phyloP scores from a whole-genome alignment of 1,140 invertebrate species.

The Formica selysi region DNA sequence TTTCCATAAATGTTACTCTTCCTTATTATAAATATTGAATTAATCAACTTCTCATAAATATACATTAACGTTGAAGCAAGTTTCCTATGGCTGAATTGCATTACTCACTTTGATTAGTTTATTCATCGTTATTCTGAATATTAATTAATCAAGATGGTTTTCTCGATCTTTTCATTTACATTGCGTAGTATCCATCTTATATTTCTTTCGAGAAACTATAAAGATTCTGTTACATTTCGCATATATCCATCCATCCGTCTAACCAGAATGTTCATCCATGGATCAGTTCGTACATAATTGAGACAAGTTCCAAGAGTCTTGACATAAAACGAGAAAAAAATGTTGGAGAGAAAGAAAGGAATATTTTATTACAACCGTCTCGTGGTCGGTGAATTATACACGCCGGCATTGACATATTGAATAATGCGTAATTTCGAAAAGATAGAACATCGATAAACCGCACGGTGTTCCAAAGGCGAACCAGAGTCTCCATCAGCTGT shows the following conservation, averaged over 20 bases:
- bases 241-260: not conserved
- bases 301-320: not conserved
- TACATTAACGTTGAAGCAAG: not conserved
- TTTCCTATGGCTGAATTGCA: not conserved
- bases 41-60: not conserved
- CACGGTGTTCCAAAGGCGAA: constrained; percentile 9
- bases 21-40: not conserved
- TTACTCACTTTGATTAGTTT: not conserved
- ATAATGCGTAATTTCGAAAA: constrained; percentile 29
- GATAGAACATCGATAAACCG: constrained; percentile 21
- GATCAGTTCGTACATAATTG: not conserved
- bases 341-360: not conserved
- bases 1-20: not conserved
- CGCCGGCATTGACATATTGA: too few relatives aligned
- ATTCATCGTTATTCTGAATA: constrained; percentile 33
- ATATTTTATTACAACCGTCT: not conserved
- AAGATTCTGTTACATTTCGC: not conserved
- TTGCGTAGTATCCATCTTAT: not conserved
- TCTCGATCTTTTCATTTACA: not conserved
- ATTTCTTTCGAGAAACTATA: constrained; percentile 6
- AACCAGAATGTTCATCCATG: not conserved
- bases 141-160: not conserved
- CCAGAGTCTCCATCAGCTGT: not conserved
- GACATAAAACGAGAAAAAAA: not conserved
- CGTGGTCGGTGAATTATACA: not conserved